A percentile compares a stretch with the other conserved stretches of the same genome.
phyloP scores from a whole-genome alignment of 2,113 vertebrate species.

The Phylloscopus trochiloides region DNA sequence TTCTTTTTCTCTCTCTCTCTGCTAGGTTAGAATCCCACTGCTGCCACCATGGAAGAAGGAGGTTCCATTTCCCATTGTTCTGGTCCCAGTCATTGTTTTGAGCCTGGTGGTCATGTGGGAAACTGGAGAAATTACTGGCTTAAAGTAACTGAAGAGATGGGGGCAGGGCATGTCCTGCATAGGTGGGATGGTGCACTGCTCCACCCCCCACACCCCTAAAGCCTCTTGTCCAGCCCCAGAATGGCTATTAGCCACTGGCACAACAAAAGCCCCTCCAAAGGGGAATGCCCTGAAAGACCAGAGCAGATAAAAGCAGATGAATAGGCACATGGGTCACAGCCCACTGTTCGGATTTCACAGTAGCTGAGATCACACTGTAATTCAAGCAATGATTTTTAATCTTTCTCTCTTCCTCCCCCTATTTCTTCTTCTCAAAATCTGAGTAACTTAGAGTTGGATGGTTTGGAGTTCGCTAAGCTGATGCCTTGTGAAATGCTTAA shows the following conservation, averaged over 20 bases:
- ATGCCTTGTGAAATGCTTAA: neutral
- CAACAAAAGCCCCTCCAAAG: neutral
- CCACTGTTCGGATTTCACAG: neutral
- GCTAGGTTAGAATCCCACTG: neutral
- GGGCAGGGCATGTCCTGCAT: neutral
- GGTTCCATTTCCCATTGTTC: neutral
- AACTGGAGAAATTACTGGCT: neutral
- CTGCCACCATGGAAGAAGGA: neutral
- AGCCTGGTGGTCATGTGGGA: accelerated
- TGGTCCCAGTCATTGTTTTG: neutral
- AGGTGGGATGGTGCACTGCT: neutral
- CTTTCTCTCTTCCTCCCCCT: neutral
- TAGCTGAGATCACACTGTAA: neutral
- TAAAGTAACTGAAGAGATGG: neutral
- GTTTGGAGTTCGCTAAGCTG: neutral
- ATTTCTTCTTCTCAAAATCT: neutral
- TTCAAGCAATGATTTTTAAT: neutral
- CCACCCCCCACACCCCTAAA: accelerated
- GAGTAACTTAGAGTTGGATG: neutral
- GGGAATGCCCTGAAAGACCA: neutral
- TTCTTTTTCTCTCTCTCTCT: neutral
- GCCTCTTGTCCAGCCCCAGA: neutral
- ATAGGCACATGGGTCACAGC: neutral
- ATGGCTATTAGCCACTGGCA: neutral
- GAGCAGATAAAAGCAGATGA: neutral